Evolutionary conservation across 2,888 invertebrate species (phyloP), one percentile per base, ranked within the genome.

Genomic region (Dyspetes luteomarginatus): DNA sequence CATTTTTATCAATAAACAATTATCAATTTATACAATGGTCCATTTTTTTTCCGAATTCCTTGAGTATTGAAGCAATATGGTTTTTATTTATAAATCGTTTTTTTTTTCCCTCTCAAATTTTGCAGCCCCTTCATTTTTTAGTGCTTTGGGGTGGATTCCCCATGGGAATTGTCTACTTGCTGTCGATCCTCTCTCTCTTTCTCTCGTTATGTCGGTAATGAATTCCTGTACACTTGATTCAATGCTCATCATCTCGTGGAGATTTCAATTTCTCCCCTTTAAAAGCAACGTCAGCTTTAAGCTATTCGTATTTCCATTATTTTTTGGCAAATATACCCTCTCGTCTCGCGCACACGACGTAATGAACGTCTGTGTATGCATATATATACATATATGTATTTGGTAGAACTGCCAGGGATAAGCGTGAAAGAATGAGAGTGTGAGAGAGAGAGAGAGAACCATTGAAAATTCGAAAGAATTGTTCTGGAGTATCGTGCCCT

Each of bases 391-490:
- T 67, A 68, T 68, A 45, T 28, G 26, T 30, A 48, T 58, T 69
- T 28, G 15, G 28, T 30, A 65, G 30, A 19, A 19, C 5, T 19
- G 5, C 56, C n/a, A 28, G 5, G 3, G 15, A 55, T 30, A 55
- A 30, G 26, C 17, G 58, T 64, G 52, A 68, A 56, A 22, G 41
- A 17, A 41, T 19, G 73, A n/a, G 26, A 55, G 64, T 26, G 26
- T 69, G 41, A 19, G 48, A 41, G 45, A 71, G 52, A 52, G 56
- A 50, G 78, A 30, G 48, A 45, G 36, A 43, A 52, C 75, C 65
- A 67, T 81, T 55, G 69, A 81, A 65, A 78, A 79, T 84, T 78
- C 48, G 72, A 73, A 82, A 79, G 72, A 79, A 82, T 82, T 81
- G 73, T 82, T 82, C 76, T 67, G 50, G 62, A 75, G 73, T 68